Base-by-base conservation (phyloP, 2,797 vertebrate species). In the Salarias fasciatus region DNA sequence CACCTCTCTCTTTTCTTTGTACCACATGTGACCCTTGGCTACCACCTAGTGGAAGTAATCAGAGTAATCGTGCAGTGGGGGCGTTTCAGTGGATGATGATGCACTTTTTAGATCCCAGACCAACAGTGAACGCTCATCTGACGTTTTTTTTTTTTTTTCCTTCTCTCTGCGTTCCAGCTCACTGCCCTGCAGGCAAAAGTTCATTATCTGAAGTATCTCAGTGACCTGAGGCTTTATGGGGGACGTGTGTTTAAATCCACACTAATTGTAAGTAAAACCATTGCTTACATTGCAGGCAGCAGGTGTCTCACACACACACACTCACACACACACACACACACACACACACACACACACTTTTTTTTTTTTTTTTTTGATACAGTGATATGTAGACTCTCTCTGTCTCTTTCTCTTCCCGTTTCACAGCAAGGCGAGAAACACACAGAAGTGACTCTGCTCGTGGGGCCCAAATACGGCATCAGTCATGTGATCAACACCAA, bases 401-500 rank as follows among this genome's bases (percentile, higher is more conserved):
- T n/a, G n/a, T 24, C 18, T 24, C 18, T 24, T 18, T 14, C 37
- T 36, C 28, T 12, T 73, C 36, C 57, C 24, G 84, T 69, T 63
- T 81, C 69, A 70, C 87, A 99, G 97, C 98, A 99, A 93, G 96
- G 95, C 15, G 97, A 99, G 90, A 98, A 98, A 63, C 95, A 94
- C 78, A 98, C 97, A 0, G 98, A 99, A 77, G 98, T 99, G 72
- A 99, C 97, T 35, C 87, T 99, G 62, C 86, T 99, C 67, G 96
- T 99, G 45, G 98, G 98, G n/a, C 98, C 97, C 0, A 93, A 95
- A 35, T 98, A 98, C 0, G 97, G 98, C 51, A 99, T 99, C 87
- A 99, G 98, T 71, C 98, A 99, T 3, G 97, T 99, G 66, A 99
- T 99, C 71, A 99, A 99, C 91, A 96, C 97, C 85, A 99, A 98